These are phyloP conservation scores for Brenthis daphne DNA, from an alignment of 2,888 invertebrate genomes.

Conservation along the genomic window DNA sequence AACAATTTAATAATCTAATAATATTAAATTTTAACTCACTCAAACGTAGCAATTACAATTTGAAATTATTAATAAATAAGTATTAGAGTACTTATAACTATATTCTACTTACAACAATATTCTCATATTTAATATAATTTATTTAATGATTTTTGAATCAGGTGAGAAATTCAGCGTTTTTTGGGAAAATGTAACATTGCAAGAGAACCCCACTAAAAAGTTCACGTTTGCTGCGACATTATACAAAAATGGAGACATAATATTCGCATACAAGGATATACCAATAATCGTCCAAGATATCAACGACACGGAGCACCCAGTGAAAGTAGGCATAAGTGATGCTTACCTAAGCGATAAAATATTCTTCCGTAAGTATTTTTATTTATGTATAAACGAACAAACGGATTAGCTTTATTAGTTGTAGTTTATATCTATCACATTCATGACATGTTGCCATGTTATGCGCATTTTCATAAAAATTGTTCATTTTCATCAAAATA, in stretches of 20 bases:
- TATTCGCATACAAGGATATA: slow-evolving; percentile 93
- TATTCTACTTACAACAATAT: too few relatives aligned
- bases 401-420: background rate
- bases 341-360: slow-evolving; percentile 96
- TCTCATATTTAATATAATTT: background rate
- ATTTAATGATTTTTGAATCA: slow-evolving; percentile 50
- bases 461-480: too few relatives aligned
- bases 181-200: slow-evolving; percentile 95
- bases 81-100: too few relatives aligned
- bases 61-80: background rate
- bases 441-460: too few relatives aligned
- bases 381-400: background rate
- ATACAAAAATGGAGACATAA: slow-evolving; percentile 93
- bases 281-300: slow-evolving; percentile 90
- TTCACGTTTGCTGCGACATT: slow-evolving; percentile 97
- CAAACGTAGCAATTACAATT: too few relatives aligned
- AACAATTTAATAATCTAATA: too few relatives aligned
- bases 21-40: too few relatives aligned
- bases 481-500: too few relatives aligned
- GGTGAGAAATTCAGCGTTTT: slow-evolving; percentile 95
- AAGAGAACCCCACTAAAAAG: slow-evolving; percentile 85
- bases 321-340: slow-evolving; percentile 98
- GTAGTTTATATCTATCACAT: background rate
- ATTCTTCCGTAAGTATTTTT: slow-evolving; percentile 87
- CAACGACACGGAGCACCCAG: slow-evolving; percentile 93